Percentiles rank a stretch among this genome's conserved stretches.
Evolutionary conservation across 35 echinoderm and acorn worm species (phyloP).

Genomic region (Apostichopus japonicus): DNA sequence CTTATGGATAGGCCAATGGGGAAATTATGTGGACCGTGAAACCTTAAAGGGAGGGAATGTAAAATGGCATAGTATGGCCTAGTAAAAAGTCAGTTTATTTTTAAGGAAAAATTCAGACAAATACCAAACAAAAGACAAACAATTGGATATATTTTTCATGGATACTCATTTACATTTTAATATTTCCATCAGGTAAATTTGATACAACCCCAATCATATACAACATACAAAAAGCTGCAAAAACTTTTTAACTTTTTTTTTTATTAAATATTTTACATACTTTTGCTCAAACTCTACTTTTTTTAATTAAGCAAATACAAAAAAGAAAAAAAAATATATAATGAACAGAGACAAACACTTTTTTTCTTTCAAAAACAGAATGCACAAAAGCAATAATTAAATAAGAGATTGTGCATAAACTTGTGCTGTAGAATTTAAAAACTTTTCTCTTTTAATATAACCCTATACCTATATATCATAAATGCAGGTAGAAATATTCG

Average conservation of each 20-base stretch:
- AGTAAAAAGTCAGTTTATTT: too few relatives aligned
- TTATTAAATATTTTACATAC: slow-evolving; percentile 52
- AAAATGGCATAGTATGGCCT: too few relatives aligned
- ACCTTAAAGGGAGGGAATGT: too few relatives aligned
- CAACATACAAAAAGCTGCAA: slow-evolving; percentile 56
- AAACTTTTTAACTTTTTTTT: slow-evolving; percentile 30
- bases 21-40: too few relatives aligned
- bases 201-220: slow-evolving; percentile 50
- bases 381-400: not conserved
- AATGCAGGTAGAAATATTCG: not conserved
- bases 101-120: too few relatives aligned
- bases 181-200: slow-evolving; percentile 52
- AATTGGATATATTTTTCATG: not conserved
- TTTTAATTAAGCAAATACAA: slow-evolving; percentile 20
- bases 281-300: slow-evolving; percentile 29
- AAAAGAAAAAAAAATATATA: not conserved
- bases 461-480: not conserved
- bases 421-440: not conserved
- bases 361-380: not conserved
- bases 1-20: too few relatives aligned
- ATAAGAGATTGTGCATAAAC: slow-evolving; percentile 8
- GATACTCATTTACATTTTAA: slow-evolving; percentile 52
- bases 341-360: too few relatives aligned
- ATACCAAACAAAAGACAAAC: too few relatives aligned
- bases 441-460: not conserved